Base-by-base conservation (phyloP, 2,888 invertebrate species). In the Schizaphis graminum region DNA sequence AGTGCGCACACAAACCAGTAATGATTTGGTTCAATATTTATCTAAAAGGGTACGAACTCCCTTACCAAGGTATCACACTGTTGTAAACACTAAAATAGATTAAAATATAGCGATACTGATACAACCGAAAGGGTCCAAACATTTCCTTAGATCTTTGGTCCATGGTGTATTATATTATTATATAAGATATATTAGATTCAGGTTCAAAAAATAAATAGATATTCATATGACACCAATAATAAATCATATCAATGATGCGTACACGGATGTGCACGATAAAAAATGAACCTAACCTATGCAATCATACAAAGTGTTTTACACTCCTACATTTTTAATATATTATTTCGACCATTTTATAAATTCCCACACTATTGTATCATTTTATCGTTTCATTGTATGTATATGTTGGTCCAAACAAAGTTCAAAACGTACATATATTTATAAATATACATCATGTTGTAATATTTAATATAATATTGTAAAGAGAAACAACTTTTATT, bases 131-230 rank as follows among this genome's bases (percentile, higher is more conserved):
- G 13, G 13, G n/a, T 67, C n/a, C 13, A 3, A 35, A 35, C 44
- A 44, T 57, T 57, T 89, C 28, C 44, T 57, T 44, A 28, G 44
- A 41, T 56, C n/a, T 49, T n/a, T 67, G 47, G 47, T 77, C 84
- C 41, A 77, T 91, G 77, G 49, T 77, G 77, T 77, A 77, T 53
- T 67, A 67, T n/a, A n/a, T n/a, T 28, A 35, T 67, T 67, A 67
- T 16, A 67, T 5, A 67, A n/a, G 4, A 67, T 16, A 16, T 67
- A 67, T 67, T 67, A 67, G 1, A n/a, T n/a, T 7, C 16, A 5
- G 1, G 16, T 67, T 5, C n/a, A n/a, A 35, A 67, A 67, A n/a
- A 67, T 16, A 53, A 44, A 44, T n/a, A n/a, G n/a, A 67, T 77
- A 77, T 77, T 21, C 77, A 35, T 35, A 21, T 35, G n/a, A 67